These are phyloP conservation scores for Hylia prasina DNA, from an alignment of 2,113 vertebrate genomes.

Conservation along the genomic window DNA sequence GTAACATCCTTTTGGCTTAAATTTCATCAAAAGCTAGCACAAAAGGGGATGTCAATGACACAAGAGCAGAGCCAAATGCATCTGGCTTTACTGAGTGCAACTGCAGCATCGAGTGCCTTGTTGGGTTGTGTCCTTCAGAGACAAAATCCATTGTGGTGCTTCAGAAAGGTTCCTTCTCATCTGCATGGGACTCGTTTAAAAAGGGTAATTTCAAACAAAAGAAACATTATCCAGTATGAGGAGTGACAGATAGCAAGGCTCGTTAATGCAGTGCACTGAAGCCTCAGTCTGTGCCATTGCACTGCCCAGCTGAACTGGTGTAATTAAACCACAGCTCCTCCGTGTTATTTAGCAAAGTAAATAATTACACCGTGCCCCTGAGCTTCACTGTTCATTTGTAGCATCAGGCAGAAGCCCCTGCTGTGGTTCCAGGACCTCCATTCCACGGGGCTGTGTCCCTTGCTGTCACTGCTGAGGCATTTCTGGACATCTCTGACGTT, in stretches of 20 bases:
- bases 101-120: slow-evolving; percentile 21
- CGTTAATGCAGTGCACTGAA: slow-evolving; percentile 23
- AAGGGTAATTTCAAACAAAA: slow-evolving; percentile 63
- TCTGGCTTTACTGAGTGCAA: not conserved
- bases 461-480: not conserved
- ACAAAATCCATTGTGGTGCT: not conserved
- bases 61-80: slow-evolving; percentile 10
- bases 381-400: not conserved
- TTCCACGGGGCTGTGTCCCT: not conserved
- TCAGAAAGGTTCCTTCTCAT: slow-evolving; percentile 43
- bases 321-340: slow-evolving; percentile 55
- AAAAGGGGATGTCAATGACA: slow-evolving; percentile 9
- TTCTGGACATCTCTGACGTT: not conserved
- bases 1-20: not conserved
- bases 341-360: slow-evolving; percentile 68
- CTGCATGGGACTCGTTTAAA: slow-evolving; percentile 1
- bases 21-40: slow-evolving; percentile 14
- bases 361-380: slow-evolving; percentile 39
- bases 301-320: slow-evolving; percentile 32
- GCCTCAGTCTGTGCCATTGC: slow-evolving; percentile 24
- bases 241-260: slow-evolving; percentile 2
- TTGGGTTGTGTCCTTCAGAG: slow-evolving; percentile 24
- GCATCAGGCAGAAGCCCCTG: not conserved
- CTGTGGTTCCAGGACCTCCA: not conserved
- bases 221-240: slow-evolving; percentile 11